Evolutionary conservation across 2,888 invertebrate species (phyloP).

Genomic region (Acholoe squamosa): DNA sequence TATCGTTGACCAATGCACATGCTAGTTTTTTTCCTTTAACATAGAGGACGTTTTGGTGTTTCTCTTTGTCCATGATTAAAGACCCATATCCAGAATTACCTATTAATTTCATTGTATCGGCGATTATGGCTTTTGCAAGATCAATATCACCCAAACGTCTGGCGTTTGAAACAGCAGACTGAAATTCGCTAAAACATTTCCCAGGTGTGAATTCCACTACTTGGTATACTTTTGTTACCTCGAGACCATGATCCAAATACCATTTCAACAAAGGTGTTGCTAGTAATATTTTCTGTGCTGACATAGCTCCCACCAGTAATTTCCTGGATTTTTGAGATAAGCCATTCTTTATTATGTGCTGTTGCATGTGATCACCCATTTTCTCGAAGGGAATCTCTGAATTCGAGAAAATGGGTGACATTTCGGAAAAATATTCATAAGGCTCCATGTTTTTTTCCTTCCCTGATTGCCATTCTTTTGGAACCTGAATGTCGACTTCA

Average conservation of each 20-base stretch:
- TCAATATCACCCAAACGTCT: constrained; percentile 52
- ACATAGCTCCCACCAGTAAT: constrained; percentile 42
- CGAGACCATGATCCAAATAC: background rate
- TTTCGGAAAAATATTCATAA: background rate
- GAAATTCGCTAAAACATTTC: constrained; percentile 52
- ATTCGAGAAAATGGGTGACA: background rate
- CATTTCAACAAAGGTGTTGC: background rate
- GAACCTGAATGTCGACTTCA: constrained; percentile 12
- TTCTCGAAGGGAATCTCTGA: background rate
- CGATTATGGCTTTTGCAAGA: constrained; percentile 32
- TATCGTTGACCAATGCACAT: background rate
- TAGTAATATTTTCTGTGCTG: constrained; percentile 25
- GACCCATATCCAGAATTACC: constrained; percentile 60
- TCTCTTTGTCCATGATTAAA: constrained; percentile 56
- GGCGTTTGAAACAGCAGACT: constrained; percentile 13
- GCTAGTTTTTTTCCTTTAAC: background rate
- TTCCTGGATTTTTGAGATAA: background rate
- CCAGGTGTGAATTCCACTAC: constrained; percentile 48
- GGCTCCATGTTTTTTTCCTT: background rate
- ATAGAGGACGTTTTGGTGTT: constrained; percentile 20
- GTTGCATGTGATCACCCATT: background rate
- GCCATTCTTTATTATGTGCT: background rate
- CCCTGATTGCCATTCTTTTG: background rate
- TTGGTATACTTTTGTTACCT: constrained; percentile 51
- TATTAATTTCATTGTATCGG: constrained; percentile 63